Evolutionary conservation across 2,797 vertebrate species (phyloP).

Genomic region (Rhincodon typus): DNA sequence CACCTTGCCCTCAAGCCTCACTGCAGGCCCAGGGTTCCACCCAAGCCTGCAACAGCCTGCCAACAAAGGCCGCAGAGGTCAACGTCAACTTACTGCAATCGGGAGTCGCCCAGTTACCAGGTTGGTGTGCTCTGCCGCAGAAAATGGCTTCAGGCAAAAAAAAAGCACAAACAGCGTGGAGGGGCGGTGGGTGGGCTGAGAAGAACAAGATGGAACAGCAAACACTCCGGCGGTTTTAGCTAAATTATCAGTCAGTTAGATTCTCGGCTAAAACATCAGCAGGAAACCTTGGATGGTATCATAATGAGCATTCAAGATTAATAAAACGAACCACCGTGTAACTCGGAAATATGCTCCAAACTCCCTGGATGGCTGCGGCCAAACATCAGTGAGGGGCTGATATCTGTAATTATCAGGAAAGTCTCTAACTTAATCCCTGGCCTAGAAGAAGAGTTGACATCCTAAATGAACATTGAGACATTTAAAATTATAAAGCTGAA

Average conservation of each 20-base stretch:
- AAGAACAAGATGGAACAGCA: neutral
- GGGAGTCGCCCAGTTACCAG: conserved; percentile 61
- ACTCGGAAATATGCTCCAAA: neutral
- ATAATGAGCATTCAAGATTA: neutral
- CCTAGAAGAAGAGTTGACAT: neutral
- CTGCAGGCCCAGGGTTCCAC: conserved; percentile 39
- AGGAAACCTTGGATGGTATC: neutral
- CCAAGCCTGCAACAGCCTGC: conserved; percentile 44
- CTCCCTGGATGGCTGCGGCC: neutral
- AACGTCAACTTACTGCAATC: conserved; percentile 65
- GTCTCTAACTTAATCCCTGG: neutral
- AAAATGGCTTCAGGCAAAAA: neutral
- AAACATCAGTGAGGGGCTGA: neutral
- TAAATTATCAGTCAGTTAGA: neutral
- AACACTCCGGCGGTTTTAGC: neutral
- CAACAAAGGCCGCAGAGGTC: conserved; percentile 57
- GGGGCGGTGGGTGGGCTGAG: too few species aligned
- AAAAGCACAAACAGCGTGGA: too few species aligned
- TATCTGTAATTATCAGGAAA: neutral
- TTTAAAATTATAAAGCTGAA: neutral
- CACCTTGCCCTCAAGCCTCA: conserved; percentile 38
- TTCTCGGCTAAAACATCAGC: neutral
- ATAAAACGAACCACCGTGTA: neutral
- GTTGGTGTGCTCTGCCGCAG: conserved; percentile 48
- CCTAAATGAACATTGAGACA: neutral